phyloP scores from a whole-genome alignment of 2,888 invertebrate species.

The Macaria liturata region DNA sequence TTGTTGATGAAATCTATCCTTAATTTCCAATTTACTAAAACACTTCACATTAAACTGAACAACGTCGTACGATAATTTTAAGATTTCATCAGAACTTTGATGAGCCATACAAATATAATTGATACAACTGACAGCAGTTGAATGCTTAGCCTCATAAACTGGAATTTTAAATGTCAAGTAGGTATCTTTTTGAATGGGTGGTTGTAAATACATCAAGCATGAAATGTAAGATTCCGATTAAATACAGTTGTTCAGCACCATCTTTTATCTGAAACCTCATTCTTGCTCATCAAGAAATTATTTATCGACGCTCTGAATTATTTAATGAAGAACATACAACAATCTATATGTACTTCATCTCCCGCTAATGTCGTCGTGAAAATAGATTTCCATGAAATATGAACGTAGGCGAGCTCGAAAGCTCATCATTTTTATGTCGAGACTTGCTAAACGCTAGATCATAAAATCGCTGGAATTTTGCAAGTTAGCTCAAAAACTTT shows the following conservation, averaged over 20 bases:
- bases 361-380: constrained; percentile 2
- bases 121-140: no score
- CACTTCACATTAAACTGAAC: no score
- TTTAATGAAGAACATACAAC: not conserved
- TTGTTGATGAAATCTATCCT: no score
- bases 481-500: constrained; percentile 39
- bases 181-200: constrained; percentile 1
- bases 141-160: constrained; percentile 1
- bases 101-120: no score
- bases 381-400: constrained; percentile 19
- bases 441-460: constrained; percentile 31
- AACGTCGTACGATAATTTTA: no score
- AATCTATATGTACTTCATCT: not conserved
- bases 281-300: not conserved
- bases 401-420: constrained; percentile 17
- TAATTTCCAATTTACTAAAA: no score
- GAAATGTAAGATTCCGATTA: constrained; percentile 1
- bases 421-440: constrained; percentile 24
- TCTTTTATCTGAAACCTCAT: not conserved
- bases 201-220: constrained; percentile 9
- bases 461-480: constrained; percentile 37
- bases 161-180: constrained; percentile 9
- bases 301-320: not conserved
- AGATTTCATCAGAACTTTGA: no score
- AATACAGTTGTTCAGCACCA: not conserved